Conservation (phyloP, 2,797 vertebrate genomes). For the Poeciliopsis infans region DNA sequence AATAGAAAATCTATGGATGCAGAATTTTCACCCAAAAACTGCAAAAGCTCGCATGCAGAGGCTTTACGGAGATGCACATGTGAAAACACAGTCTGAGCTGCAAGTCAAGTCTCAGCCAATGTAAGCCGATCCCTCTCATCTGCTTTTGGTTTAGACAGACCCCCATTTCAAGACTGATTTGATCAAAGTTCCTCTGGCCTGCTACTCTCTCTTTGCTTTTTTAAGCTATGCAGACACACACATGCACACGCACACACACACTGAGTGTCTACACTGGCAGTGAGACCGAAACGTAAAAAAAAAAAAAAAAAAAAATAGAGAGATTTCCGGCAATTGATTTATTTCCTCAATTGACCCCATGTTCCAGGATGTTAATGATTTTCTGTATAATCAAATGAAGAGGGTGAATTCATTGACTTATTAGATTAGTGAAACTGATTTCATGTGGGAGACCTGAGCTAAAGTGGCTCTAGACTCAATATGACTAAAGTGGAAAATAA, state of each 20-base stretch:
- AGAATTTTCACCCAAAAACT: slow-evolving; percentile 35
- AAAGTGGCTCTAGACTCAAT: slow-evolving; percentile 33
- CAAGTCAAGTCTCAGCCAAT: slow-evolving; percentile 55
- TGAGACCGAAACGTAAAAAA: slow-evolving; percentile 27
- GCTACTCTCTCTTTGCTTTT: slow-evolving; percentile 45
- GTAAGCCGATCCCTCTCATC: slow-evolving; percentile 72
- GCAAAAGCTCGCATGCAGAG: slow-evolving; percentile 22
- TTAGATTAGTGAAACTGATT: slow-evolving; percentile 64
- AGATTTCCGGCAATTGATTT: slow-evolving; percentile 47
- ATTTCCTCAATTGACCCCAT: slow-evolving; percentile 53
- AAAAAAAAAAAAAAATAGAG: slow-evolving; percentile 23
- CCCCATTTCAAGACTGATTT: slow-evolving; percentile 61
- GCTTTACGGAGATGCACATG: slow-evolving; percentile 14
- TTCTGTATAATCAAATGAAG: slow-evolving; percentile 77
- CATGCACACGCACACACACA: too few relatives aligned
- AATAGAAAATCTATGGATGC: slow-evolving; percentile 16
- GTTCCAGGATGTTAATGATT: slow-evolving; percentile 69
- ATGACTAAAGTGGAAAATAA: slow-evolving; percentile 6
- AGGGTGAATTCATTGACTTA: slow-evolving; percentile 56
- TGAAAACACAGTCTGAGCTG: slow-evolving; percentile 22
- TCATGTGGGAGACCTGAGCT: slow-evolving; percentile 34
- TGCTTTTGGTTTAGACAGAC: slow-evolving; percentile 69
- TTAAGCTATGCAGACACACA: slow-evolving; percentile 30
- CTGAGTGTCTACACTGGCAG: slow-evolving; percentile 27
- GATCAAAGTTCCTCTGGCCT: slow-evolving; percentile 59